Percentiles rank a stretch among this genome's conserved stretches.
phyloP scores from a whole-genome alignment of 2,797 vertebrate species.

The Miichthys miiuy region DNA sequence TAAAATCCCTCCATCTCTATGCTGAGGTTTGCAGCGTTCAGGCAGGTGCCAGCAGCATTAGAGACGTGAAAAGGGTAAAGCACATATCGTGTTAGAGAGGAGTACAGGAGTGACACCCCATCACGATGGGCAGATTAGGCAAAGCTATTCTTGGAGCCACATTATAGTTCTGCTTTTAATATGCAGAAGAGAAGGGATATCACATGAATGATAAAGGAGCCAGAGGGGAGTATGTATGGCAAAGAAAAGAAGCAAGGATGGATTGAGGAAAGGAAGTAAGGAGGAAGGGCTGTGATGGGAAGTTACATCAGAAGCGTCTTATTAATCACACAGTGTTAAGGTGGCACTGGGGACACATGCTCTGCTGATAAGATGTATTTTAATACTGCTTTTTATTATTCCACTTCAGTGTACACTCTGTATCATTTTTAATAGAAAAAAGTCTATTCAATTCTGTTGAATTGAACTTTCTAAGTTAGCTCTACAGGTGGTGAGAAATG shows the following conservation, averaged over 20 bases:
- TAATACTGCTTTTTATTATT: neutral
- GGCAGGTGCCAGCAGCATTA: slow-evolving; percentile 31
- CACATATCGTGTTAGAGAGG: slow-evolving; percentile 34
- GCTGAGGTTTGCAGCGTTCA: slow-evolving; percentile 22
- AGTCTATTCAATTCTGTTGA: no score
- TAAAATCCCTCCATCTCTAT: slow-evolving; percentile 21
- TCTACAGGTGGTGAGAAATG: no score
- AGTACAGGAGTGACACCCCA: slow-evolving; percentile 44
- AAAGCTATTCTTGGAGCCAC: slow-evolving; percentile 70
- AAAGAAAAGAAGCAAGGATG: slow-evolving; percentile 24
- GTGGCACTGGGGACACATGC: neutral
- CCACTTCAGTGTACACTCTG: no score
- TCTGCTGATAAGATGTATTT: neutral
- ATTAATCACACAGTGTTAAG: slow-evolving; percentile 33
- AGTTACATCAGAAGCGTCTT: slow-evolving; percentile 35
- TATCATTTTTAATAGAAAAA: no score
- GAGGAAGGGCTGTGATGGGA: slow-evolving; percentile 9
- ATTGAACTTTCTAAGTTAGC: no score
- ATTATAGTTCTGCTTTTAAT: slow-evolving; percentile 63
- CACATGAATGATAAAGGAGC: slow-evolving; percentile 48
- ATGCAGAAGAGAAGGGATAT: slow-evolving; percentile 43
- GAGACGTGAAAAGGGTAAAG: slow-evolving; percentile 31
- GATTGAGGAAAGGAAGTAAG: slow-evolving; percentile 28
- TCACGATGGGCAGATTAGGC: slow-evolving; percentile 66
- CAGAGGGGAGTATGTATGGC: slow-evolving; percentile 1